Evolutionary conservation across 2,888 invertebrate genomes (phyloP), one percentile per base, ranked within the genome.

Genomic region (Caenorhabditis zanzibari): DNA sequence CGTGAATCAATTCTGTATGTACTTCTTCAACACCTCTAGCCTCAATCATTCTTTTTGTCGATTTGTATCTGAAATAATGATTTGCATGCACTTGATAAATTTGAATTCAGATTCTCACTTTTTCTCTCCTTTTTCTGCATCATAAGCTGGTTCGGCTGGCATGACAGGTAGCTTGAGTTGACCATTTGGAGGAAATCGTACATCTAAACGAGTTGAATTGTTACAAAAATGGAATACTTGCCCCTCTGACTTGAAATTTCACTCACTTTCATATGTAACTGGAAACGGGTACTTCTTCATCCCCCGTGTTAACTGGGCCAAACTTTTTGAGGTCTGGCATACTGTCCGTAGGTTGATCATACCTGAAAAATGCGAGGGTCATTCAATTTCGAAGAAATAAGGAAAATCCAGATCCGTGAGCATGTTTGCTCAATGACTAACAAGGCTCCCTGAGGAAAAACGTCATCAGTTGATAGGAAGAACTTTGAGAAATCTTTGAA

Each of bases 1-100:
- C 95, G 90, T 97, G 95, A 81, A 96, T 94, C 14, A 99, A 93
- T 71, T 95, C 94, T 89, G 95, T 98, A 91, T 98, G 97, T 28
- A 96, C 85, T 73, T 89, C 89, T 73, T 92, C 92, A 22, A 89
- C 90, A 71, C 92, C 92, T 59, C 92, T 82, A 4, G 90, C 90
- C 76, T 92, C 91, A 61, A 92, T 89, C 88, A 90, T 88, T 69
- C 91, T 74, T 58, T 89, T 89, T 16, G 90, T 90, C 6, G 87
- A 81, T 69, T 91, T 90, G 83, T 91, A 88, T 32, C 86, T 86
- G 44, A n/a, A 52, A 19, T 5, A 32, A 35, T n/a, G 16, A 49
- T 38, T n/a, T n/a, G n/a, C n/a, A n/a, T n/a, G n/a, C n/a, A n/a
- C n/a, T n/a, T n/a, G n/a, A 6, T 41, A 28, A 24, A 24, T 24